Conservation (phyloP, 2,888 invertebrate species). For the Glaucopsyche alexis region DNA sequence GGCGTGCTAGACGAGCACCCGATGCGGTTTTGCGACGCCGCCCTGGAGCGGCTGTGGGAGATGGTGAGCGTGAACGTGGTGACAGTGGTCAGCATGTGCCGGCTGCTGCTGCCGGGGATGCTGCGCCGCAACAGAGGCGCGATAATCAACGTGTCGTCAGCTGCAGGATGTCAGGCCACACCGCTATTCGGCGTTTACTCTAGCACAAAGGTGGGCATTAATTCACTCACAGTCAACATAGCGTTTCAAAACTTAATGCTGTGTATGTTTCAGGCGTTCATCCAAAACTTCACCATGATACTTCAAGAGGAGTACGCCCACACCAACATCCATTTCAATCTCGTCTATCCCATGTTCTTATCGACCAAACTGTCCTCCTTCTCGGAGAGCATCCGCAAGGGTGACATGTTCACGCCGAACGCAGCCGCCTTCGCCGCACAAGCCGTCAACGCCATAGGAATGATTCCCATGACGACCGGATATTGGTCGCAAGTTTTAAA, state of each 20-base stretch:
- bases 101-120: slow-evolving; percentile 88
- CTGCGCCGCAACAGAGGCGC: slow-evolving; percentile 86
- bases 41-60: slow-evolving; percentile 77
- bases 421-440: background rate
- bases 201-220: slow-evolving; percentile 13
- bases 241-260: too few species aligned
- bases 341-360: background rate
- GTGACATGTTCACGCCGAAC: background rate
- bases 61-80: slow-evolving; percentile 91
- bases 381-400: background rate
- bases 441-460: slow-evolving; percentile 7
- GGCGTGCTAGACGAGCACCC: background rate
- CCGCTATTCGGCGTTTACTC: slow-evolving; percentile 6
- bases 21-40: background rate
- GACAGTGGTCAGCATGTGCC: slow-evolving; percentile 90
- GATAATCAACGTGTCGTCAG: slow-evolving; percentile 82
- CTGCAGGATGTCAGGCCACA: background rate
- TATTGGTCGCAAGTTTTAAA: background rate
- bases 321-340: background rate
- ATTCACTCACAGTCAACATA: too few species aligned
- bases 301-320: background rate
- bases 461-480: background rate
- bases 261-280: background rate
- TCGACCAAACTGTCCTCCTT: background rate
- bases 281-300: background rate